phyloP scores from a whole-genome alignment of 37 sponge, comb jelly and placozoan genomes.

The Oopsacas minuta region DNA sequence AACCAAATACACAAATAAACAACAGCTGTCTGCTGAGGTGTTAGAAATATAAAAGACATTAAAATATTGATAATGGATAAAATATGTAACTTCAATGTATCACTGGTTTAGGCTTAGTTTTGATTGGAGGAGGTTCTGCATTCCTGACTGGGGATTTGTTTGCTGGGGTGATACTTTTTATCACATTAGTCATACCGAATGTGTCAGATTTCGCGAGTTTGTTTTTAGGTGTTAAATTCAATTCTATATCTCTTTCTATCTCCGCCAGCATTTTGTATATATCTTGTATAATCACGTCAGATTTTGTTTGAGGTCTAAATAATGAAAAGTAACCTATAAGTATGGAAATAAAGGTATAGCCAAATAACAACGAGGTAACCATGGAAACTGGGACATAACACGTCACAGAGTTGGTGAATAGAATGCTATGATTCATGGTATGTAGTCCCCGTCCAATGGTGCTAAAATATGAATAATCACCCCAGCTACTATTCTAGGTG shows the following conservation, averaged over 20 bases:
- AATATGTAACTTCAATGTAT: neutral
- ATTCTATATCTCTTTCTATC: neutral
- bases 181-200: neutral
- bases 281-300: neutral
- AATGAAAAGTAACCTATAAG: neutral
- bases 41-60: neutral
- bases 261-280: neutral
- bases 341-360: neutral
- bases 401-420: too few species aligned
- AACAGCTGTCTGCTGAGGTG: too few species aligned
- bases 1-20: too few species aligned
- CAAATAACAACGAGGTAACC: too few species aligned
- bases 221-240: neutral
- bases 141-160: neutral
- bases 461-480: neutral
- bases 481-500: neutral
- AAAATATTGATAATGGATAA: neutral
- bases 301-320: neutral
- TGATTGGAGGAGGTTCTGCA: neutral
- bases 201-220: slow-evolving; percentile 1
- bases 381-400: too few species aligned
- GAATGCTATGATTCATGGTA: too few species aligned
- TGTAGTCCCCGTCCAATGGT: too few species aligned
- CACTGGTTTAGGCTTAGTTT: neutral
- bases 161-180: neutral